phyloP scores from a whole-genome alignment of 2,888 invertebrate species.

The Cheiracanthium punctorium region DNA sequence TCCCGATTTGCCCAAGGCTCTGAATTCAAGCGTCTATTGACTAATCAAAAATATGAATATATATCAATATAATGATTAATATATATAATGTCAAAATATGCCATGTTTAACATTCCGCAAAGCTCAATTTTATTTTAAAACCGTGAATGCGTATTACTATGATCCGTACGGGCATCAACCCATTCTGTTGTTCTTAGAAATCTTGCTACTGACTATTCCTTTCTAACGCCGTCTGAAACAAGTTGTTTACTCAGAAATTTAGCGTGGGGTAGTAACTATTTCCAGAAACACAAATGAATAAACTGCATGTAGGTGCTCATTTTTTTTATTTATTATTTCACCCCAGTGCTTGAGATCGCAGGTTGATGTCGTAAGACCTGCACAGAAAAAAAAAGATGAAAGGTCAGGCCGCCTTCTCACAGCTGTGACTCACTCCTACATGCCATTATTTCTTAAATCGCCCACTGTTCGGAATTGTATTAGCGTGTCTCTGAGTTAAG shows the following conservation, averaged over 20 bases:
- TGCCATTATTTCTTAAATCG: not conserved
- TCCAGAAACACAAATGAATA: not conserved
- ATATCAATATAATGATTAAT: too few species aligned
- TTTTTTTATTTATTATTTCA: too few species aligned
- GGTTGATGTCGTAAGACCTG: not conserved
- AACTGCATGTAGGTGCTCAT: not conserved
- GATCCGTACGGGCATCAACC: too few species aligned
- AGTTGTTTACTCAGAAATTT: not conserved
- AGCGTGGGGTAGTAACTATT: not conserved
- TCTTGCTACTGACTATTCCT: too few species aligned
- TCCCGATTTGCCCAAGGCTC: too few species aligned
- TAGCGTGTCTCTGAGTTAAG: not conserved
- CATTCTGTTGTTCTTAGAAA: too few species aligned
- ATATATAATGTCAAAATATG: too few species aligned
- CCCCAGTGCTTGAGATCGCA: not conserved
- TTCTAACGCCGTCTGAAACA: not conserved
- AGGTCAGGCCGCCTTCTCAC: constrained; percentile 3
- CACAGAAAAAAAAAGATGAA: not conserved
- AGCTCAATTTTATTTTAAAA: too few species aligned
- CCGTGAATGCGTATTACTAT: too few species aligned
- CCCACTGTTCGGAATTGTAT: not conserved
- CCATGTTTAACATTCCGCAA: too few species aligned
- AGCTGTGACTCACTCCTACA: not conserved
- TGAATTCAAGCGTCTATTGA: too few species aligned
- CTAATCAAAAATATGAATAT: too few species aligned